A percentile compares a stretch with the other conserved stretches of the same genome.
phyloP scores from a whole-genome alignment of 1,140 invertebrate genomes.

The Temnothorax longispinosus region DNA sequence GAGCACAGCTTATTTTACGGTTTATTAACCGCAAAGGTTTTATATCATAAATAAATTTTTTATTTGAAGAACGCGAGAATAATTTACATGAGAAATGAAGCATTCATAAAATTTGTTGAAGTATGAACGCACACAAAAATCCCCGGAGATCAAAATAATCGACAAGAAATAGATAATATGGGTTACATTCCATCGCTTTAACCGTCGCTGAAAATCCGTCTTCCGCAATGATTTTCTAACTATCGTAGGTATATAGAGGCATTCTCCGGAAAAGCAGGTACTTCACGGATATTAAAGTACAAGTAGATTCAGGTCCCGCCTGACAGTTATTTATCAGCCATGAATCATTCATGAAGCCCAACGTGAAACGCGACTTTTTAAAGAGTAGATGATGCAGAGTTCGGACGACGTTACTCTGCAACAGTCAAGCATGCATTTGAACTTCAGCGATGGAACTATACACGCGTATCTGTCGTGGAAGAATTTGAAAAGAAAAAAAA shows the following conservation, averaged over 20 bases:
- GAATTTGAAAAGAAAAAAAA: neutral
- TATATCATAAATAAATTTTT: neutral
- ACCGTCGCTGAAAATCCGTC: constrained; percentile 16
- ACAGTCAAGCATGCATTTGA: constrained; percentile 9
- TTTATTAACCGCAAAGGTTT: neutral
- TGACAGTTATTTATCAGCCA: constrained; percentile 56
- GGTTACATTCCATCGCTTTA: neutral
- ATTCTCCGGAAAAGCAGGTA: constrained; percentile 24
- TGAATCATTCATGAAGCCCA: constrained; percentile 45
- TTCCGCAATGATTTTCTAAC: constrained; percentile 38
- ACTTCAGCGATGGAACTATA: neutral
- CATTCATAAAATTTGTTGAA: neutral
- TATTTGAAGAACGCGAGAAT: neutral
- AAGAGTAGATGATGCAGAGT: constrained; percentile 11
- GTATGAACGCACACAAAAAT: neutral
- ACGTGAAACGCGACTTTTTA: constrained; percentile 43
- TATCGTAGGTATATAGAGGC: constrained; percentile 1
- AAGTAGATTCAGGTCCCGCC: constrained; percentile 43
- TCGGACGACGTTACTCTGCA: constrained; percentile 1
- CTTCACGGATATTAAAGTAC: constrained; percentile 51
- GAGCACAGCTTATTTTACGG: neutral
- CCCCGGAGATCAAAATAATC: neutral
- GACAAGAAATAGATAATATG: neutral
- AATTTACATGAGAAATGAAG: neutral
- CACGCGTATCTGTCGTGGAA: neutral